Base-by-base conservation (phyloP, 1,140 invertebrate species). In the Mamestra configurata region DNA sequence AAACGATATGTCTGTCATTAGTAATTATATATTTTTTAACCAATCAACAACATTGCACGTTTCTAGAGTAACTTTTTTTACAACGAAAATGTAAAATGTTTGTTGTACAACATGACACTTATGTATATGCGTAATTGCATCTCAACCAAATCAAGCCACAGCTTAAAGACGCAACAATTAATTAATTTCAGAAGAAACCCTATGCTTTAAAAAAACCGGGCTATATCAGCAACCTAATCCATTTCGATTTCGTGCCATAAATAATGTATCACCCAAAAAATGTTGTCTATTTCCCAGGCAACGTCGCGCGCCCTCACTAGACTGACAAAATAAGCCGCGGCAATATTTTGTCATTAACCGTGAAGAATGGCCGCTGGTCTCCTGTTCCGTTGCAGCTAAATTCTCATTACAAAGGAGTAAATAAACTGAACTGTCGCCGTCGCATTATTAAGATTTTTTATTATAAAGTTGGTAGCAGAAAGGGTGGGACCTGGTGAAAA, bases 281-380 rank as follows among this genome's bases (percentile, higher is more conserved):
- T 4, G 15, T 1, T 5, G 13, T n/a, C 37, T 7, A 68, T 46
- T 15, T 24, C 15, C 20, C 66, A 27, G 22, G 35, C 46, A 35
- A 0, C 3, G 24, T 18, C 68, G 46, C 8, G 24, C 10, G 46
- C 11, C 5, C 11, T 35, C 8, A 53, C 24, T 71, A 53, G 15
- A 18, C 40, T 15, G 4, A 70, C 68, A 71, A 53, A 24, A 71
- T 57, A 79, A 79, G 70, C 31, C 59, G 22, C 24, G 27, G 71
- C 64, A 71, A 82, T 82, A 82, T 82, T 79, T 82, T 53, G 80
- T 79, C 80, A 82, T 82, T 82, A 82, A 51, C 75, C 68, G 18
- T 71, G 68, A 71, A 53, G 68, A 71, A 71, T 53, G 68, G 27
- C 13, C 66, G 22, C 18, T 49, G 68, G 68, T 43, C 68, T 71